phyloP scores from a whole-genome alignment of 2,113 vertebrate species.

The Ranitomeya imitator region DNA sequence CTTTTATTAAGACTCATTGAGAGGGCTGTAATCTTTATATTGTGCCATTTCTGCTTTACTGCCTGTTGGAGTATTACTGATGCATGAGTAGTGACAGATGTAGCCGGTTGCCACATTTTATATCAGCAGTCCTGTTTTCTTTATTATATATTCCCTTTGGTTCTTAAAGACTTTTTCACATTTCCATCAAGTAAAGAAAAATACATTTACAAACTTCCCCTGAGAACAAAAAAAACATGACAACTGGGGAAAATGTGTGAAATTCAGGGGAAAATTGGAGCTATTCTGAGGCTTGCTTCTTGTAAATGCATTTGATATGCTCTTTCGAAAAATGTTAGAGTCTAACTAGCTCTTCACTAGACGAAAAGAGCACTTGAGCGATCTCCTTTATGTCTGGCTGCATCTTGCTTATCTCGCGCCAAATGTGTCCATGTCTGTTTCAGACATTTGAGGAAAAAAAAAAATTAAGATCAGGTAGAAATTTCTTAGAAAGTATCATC shows the following conservation, averaged over 20 bases:
- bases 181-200: slow-evolving; percentile 61
- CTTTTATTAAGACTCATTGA: neutral
- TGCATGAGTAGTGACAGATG: slow-evolving; percentile 11
- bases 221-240: slow-evolving; percentile 55
- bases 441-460: slow-evolving; percentile 22
- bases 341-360: slow-evolving; percentile 20
- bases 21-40: neutral
- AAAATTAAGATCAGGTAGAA: neutral
- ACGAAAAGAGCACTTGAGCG: slow-evolving; percentile 9
- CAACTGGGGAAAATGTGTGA: slow-evolving; percentile 57
- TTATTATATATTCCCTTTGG: slow-evolving; percentile 27
- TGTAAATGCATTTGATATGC: slow-evolving; percentile 56
- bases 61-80: neutral
- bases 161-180: slow-evolving; percentile 48
- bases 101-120: neutral
- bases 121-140: slow-evolving; percentile 9
- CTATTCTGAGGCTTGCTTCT: slow-evolving; percentile 47
- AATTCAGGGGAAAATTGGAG: slow-evolving; percentile 56
- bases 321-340: slow-evolving; percentile 51
- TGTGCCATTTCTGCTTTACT: neutral
- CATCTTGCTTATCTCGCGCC: slow-evolving; percentile 28
- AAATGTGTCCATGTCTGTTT: neutral
- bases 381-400: slow-evolving; percentile 23
- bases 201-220: slow-evolving; percentile 57
- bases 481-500: neutral